Base-by-base conservation (phyloP, 2,797 vertebrate species). In the Mustela erminea region DNA sequence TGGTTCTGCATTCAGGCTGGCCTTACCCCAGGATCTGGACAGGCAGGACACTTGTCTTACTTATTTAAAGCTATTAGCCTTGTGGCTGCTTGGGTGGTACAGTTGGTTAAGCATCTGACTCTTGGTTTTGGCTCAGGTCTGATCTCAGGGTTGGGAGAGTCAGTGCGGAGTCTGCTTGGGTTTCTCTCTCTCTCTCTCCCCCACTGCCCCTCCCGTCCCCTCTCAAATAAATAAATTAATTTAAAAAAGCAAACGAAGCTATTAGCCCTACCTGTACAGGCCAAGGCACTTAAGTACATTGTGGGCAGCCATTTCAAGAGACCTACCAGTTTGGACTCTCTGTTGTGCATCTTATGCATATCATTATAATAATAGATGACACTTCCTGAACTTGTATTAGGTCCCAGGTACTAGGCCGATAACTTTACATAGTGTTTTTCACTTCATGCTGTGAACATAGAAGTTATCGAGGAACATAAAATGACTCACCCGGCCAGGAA, bases 401-500 rank as follows among this genome's bases (percentile, higher is more conserved):
- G 85, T 81, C 64, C 49, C 46, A 75, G 43, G 41, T 84, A 25
- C 64, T 35, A 49, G 43, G 21, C n/a, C 41, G n/a, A 70, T 87
- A 72, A n/a, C 38, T 54, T 72, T 88, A 38, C 12, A 11, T 88
- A 27, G 58, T 72, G 56, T 70, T 83, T 95, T 91, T 87, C 56
- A 87, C 52, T n/a, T 94, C 66, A 54, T 89, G 20, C 58, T 58
- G 3, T 96, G 23, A 74, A 86, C 56, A 72, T 52, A 93, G 46
- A 93, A 87, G 35, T 90, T 81, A 84, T 3, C 46, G 17, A 90
- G 62, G 43, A 95, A 93, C 90, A 88, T 18, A 91, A 95, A 49
- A 77, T 38, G 46, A 84, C 35, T 93, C 38, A 62, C 17, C 58
- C 81, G 38, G 29, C 32, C 21, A 35, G 46, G 41, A 70, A 46